Conservation (phyloP, 1,140 invertebrate genomes). For the Euura lappo region DNA sequence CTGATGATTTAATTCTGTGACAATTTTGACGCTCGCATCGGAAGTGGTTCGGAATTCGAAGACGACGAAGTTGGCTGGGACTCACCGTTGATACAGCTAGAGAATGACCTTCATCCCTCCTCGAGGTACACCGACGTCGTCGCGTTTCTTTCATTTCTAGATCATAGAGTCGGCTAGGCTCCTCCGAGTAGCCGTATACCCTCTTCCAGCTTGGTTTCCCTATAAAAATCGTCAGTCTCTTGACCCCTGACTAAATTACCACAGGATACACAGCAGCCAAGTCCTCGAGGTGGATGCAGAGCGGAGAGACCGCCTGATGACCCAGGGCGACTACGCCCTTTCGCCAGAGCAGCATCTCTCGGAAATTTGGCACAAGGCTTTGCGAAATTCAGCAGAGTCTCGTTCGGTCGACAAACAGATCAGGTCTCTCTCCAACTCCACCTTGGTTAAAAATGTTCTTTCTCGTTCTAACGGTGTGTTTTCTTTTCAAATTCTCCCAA, state of each 20-base stretch:
- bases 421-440: conserved; percentile 28
- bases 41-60: conserved; percentile 62
- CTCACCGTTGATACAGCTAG: conserved; percentile 61
- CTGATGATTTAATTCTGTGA: conserved; percentile 48
- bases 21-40: conserved; percentile 56
- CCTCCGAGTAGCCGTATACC: not conserved
- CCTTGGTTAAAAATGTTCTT: conserved; percentile 3
- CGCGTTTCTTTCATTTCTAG: not conserved
- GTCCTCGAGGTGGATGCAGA: conserved; percentile 52
- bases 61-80: conserved; percentile 62
- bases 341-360: conserved; percentile 54
- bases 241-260: conserved; percentile 16
- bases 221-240: not conserved
- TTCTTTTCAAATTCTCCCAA: conserved; percentile 22
- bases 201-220: not conserved
- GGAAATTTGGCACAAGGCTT: conserved; percentile 59
- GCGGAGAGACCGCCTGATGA: conserved; percentile 45
- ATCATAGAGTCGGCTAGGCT: not conserved
- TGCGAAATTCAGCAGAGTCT: conserved; percentile 46
- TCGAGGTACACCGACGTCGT: conserved; percentile 46
- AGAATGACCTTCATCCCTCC: conserved; percentile 61
- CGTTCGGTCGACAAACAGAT: conserved; percentile 40
- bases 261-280: conserved; percentile 44
- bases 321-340: conserved; percentile 48
- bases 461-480: conserved; percentile 12